Base-by-base conservation (phyloP, 2,113 vertebrate species). In the Neofelis nebulosa region DNA sequence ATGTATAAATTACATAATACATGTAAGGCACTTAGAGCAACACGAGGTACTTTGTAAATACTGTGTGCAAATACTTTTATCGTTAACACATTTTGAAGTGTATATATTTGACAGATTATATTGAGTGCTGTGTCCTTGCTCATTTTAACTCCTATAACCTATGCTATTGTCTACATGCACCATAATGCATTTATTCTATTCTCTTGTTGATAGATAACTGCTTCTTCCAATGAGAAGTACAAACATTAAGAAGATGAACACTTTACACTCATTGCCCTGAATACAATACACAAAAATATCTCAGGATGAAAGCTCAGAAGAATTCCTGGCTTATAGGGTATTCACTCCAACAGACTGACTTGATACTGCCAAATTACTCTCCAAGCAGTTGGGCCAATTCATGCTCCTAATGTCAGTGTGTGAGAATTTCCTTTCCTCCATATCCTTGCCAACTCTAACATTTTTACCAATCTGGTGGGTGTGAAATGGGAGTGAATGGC, bases 351-450 rank as follows among this genome's bases (percentile, higher is more conserved):
- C 87, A 96, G 69, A 90, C 91, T 95, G 84, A 71, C 38, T 95
- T 78, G 31, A 41, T 94, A 50, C 65, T 93, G 79, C 94, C 97
- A 97, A 93, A 96, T 79, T 89, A 80, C 74, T 97, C 78, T 97
- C 79, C 9, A 74, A 65, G 89, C 89, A 94, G 73, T 91, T 94
- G 79, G 82, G 36, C 95, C 45, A 93, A 90, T 95, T 96, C 89
- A 31, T 65, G 80, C 63, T 96, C 36, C 76, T 92, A 61, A 95
- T 89, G 79, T 96, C 55, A 92, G 68, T 13, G 27, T 25, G 14
- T 80, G 84, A 95, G 71, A 92, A 73, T 97, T 95, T 95, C 57
- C 92, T 57, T 57, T 91, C 50, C 71, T 93, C 14, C 36, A 78
- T 50, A 45, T 95, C 45, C 52, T 85, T 80, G 94, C 86, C 92